These are phyloP conservation scores for Aramus guarauna DNA, from an alignment of 2,113 vertebrate genomes.

Conservation along the genomic window DNA sequence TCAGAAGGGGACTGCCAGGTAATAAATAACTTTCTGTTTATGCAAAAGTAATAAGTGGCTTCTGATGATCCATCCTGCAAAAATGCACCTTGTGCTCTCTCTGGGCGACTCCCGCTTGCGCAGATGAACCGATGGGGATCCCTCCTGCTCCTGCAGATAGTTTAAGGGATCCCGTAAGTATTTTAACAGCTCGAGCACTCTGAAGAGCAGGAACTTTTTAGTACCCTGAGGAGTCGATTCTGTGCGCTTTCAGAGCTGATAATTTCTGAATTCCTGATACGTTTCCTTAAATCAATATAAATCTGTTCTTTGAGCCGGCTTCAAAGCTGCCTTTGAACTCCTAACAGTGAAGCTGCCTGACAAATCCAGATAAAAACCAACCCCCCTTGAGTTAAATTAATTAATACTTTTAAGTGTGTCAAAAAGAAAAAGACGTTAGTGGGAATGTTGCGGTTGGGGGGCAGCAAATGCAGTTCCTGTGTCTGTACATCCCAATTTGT, in stretches of 20 bases:
- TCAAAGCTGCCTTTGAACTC: constrained; percentile 62
- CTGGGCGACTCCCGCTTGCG: accelerated
- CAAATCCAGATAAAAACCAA: constrained; percentile 34
- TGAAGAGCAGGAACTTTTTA: not conserved
- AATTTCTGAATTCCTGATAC: not conserved
- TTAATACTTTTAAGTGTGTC: constrained; percentile 22
- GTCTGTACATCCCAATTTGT: accelerated
- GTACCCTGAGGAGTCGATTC: not conserved
- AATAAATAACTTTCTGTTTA: not conserved
- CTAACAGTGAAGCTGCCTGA: constrained; percentile 18
- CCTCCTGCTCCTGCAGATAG: not conserved
- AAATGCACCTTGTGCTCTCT: not conserved
- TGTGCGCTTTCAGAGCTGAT: not conserved
- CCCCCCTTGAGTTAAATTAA: constrained; percentile 35
- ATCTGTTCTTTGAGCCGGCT: constrained; percentile 29
- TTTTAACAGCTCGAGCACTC: not conserved
- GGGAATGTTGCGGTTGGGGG: not conserved
- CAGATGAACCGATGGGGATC: not conserved
- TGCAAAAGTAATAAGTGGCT: not conserved
- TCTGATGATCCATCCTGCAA: not conserved
- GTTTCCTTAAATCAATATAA: constrained; percentile 23
- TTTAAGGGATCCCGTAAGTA: not conserved
- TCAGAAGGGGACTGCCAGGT: not conserved
- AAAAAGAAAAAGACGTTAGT: not conserved
- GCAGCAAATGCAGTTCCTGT: not conserved